Conservation (phyloP, 2,797 vertebrate genomes). For the Lagodon rhomboides region DNA sequence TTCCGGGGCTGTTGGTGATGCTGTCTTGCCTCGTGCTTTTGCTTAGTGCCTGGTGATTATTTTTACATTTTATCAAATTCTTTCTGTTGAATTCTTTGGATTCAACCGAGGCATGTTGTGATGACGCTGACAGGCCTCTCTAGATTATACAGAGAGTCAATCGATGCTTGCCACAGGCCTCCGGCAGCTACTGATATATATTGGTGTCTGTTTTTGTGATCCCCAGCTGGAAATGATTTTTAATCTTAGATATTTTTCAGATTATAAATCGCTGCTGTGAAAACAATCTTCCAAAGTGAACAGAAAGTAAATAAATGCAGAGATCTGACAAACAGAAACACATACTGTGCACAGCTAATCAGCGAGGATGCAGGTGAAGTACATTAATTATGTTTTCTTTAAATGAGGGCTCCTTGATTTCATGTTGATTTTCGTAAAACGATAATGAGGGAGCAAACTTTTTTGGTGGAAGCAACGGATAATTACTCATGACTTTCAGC, state of each 20-base stretch:
- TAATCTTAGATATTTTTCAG: slow-evolving; percentile 6
- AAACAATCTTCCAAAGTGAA: slow-evolving; percentile 12
- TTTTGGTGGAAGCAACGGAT: neutral
- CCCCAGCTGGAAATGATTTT: slow-evolving; percentile 9
- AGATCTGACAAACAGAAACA: neutral
- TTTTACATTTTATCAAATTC: slow-evolving; percentile 28
- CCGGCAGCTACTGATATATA: slow-evolving; percentile 17
- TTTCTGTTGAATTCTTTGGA: neutral
- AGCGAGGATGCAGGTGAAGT: neutral
- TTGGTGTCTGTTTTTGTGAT: slow-evolving; percentile 15
- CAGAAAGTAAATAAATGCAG: neutral
- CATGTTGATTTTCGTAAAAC: neutral
- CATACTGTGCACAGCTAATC: neutral
- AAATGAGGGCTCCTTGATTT: neutral
- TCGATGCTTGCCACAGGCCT: slow-evolving; percentile 3
- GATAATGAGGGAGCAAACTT: neutral
- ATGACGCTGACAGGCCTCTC: slow-evolving; percentile 16
- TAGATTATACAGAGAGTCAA: slow-evolving; percentile 10
- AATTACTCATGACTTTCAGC: slow-evolving; percentile 8
- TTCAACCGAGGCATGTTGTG: slow-evolving; percentile 7
- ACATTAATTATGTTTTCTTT: neutral
- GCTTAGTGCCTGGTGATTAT: slow-evolving; percentile 12
- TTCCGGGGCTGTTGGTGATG: slow-evolving; percentile 21
- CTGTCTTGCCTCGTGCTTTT: slow-evolving; percentile 18
- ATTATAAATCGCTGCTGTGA: slow-evolving; percentile 16